Percentiles rank a stretch among this genome's conserved stretches.
These are phyloP conservation scores for Oncorhynchus keta DNA, from an alignment of 2,113 vertebrate genomes.

Conservation along the genomic window DNA sequence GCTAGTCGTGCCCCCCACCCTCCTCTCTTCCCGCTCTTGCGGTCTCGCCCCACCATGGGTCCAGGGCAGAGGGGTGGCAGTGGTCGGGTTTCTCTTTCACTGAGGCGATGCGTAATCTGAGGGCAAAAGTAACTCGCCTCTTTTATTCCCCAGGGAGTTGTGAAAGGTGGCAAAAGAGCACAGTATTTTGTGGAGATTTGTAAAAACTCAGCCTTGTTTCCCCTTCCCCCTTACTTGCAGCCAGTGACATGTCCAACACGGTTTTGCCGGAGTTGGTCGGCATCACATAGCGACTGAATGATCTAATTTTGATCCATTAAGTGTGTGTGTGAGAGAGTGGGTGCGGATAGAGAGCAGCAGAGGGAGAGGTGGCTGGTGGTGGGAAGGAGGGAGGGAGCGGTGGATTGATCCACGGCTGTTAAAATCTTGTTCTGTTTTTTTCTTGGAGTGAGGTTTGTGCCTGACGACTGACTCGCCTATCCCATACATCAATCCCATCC, in stretches of 20 bases:
- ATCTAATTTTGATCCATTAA: constrained; percentile 73
- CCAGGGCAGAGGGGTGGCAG: constrained; percentile 30
- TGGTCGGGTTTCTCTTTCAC: constrained; percentile 38
- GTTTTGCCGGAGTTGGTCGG: constrained; percentile 45
- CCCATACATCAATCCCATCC: constrained; percentile 57
- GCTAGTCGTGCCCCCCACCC: constrained; percentile 17
- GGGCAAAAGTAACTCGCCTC: constrained; percentile 4
- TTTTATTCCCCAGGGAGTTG: constrained; percentile 3
- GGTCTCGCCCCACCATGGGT: constrained; percentile 11
- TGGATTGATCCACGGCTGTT: constrained; percentile 79
- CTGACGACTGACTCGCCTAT: constrained; percentile 73
- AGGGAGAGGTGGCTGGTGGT: constrained; percentile 21
- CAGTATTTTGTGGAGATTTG: constrained; percentile 3
- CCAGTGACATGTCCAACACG: constrained; percentile 36
- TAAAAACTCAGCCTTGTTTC: not conserved
- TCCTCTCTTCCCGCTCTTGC: not conserved
- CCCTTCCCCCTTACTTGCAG: constrained; percentile 18
- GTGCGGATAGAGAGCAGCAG: constrained; percentile 34
- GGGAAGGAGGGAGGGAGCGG: constrained; percentile 50
- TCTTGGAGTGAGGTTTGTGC: constrained; percentile 75
- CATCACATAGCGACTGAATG: constrained; percentile 64
- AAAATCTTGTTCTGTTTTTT: constrained; percentile 79
- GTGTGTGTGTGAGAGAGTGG: constrained; percentile 48
- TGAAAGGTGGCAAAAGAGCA: constrained; percentile 30
- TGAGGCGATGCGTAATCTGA: constrained; percentile 14